Evolutionary conservation across 2,888 invertebrate species (phyloP).

Genomic region (Lasius platythorax): DNA sequence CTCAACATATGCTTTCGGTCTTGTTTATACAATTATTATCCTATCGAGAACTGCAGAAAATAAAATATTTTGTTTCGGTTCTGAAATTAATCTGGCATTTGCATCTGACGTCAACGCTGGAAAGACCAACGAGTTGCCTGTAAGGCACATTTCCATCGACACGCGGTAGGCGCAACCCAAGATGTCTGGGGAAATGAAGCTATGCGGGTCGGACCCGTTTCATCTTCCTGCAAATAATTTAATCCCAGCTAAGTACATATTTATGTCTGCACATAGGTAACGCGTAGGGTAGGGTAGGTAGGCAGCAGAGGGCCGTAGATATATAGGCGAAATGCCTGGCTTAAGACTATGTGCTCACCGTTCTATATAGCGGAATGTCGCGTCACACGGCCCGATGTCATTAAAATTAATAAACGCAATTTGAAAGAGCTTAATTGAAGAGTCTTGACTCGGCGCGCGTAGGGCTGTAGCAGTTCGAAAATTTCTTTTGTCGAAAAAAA

Average conservation of each 20-base stretch:
- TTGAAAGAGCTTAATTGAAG: constrained; percentile 67
- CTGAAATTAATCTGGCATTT: constrained; percentile 73
- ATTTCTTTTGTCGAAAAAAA: constrained; percentile 9
- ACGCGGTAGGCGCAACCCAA: constrained; percentile 73
- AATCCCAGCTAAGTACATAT: constrained; percentile 79
- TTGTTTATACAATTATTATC: neutral
- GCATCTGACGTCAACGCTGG: constrained; percentile 64
- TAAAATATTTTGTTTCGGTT: neutral
- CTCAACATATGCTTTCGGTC: neutral
- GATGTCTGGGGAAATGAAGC: constrained; percentile 79
- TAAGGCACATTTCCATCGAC: constrained; percentile 74
- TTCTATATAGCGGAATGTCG: constrained; percentile 43
- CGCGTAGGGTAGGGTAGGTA: constrained; percentile 21
- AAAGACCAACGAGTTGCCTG: constrained; percentile 66
- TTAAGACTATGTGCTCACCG: constrained; percentile 57
- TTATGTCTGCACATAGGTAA: constrained; percentile 75
- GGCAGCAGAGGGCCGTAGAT: constrained; percentile 53
- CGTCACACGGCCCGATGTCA: constrained; percentile 42
- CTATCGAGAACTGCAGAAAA: neutral
- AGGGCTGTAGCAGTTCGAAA: neutral
- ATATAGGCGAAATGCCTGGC: constrained; percentile 62
- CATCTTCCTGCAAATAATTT: constrained; percentile 80
- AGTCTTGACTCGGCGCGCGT: constrained; percentile 31
- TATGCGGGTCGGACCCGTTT: constrained; percentile 75
- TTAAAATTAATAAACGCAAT: constrained; percentile 73